Evolutionary conservation across 2,113 vertebrate genomes (phyloP), one percentile per base, ranked within the genome.

Genomic region (Penelope pileata): DNA sequence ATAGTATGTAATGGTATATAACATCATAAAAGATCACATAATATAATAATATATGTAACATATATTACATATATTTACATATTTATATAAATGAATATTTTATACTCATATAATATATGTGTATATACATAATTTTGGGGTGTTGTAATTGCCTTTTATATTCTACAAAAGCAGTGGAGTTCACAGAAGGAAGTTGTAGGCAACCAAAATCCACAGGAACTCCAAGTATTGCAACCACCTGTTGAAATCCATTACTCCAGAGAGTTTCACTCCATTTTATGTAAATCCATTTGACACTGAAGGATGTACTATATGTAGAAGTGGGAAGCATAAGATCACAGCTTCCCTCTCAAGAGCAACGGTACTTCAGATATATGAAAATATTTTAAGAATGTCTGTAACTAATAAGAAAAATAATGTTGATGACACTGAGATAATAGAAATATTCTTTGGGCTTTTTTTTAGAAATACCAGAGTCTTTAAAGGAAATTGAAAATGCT

Each of bases 401-500:
- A 75, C 89, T 64, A 90, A 72, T 60, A 91, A 45, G 56, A 90
- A 95, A 94, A 93, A 59, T 68, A 73, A 76, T 79, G 54, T 11
- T 0, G 0, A 38, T 50, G 50, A 83, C 54, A 78, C 38, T 74
- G n/a, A 80, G 59, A 81, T 82, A 88, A 45, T 89, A 58, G 40
- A 86, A 89, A 72, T 47, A 70, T 67, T 88, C 63, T 76, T 90
- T 12, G 18, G 24, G 21, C 3, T 38, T 56, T 70, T 85, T 90
- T 84, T 26, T 10, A 69, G 19, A 80, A 59, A 69, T 66, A 60
- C 2, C 27, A 56, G 36, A 56, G 14, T 23, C 82, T 87, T 77
- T 68, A 68, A 26, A 92, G 67, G 79, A 96, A 92, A 94, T 82
- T 93, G 68, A 32, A 95, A 93, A 88, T 36, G 14, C 32, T 79